Evolutionary conservation across 2,113 vertebrate genomes (phyloP).

Genomic region (Embiotoca jacksoni): DNA sequence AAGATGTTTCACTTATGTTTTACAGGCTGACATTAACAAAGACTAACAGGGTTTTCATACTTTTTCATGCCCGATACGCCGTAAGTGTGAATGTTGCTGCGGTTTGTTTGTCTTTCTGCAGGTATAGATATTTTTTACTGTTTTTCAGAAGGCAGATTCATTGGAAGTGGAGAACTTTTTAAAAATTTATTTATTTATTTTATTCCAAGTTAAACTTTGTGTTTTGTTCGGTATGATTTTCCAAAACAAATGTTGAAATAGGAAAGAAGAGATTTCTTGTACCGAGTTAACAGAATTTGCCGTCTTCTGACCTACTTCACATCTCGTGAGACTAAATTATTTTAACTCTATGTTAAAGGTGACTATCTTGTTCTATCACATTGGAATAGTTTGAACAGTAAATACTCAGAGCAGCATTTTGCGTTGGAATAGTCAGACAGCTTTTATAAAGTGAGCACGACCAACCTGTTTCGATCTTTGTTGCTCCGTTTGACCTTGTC

Average conservation of each 20-base stretch:
- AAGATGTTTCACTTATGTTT: slow-evolving; percentile 66
- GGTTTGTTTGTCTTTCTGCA: background rate
- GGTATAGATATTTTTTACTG: background rate
- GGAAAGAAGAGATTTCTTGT: slow-evolving; percentile 1
- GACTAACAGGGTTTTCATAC: too few relatives aligned
- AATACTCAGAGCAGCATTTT: background rate
- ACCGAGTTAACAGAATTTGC: slow-evolving; percentile 14
- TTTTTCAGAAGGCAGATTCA: background rate
- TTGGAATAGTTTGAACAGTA: background rate
- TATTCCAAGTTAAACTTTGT: background rate
- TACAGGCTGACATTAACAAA: background rate
- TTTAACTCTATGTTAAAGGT: slow-evolving; percentile 10
- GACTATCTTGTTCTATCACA: background rate
- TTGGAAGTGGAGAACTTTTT: background rate
- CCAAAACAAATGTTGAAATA: background rate
- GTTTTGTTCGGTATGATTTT: slow-evolving; percentile 11
- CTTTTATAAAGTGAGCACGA: background rate
- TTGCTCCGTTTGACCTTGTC: slow-evolving; percentile 6
- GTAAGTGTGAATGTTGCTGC: background rate
- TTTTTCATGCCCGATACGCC: background rate
- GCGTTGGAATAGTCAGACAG: background rate
- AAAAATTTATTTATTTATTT: too few relatives aligned
- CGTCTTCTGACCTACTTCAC: slow-evolving; percentile 67
- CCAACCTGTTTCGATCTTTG: slow-evolving; percentile 20
- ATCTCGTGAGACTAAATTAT: slow-evolving; percentile 29